A percentile compares a stretch with the other conserved stretches of the same genome.
Evolutionary conservation across 2,888 invertebrate genomes (phyloP).

Genomic region (Erebia ligea): DNA sequence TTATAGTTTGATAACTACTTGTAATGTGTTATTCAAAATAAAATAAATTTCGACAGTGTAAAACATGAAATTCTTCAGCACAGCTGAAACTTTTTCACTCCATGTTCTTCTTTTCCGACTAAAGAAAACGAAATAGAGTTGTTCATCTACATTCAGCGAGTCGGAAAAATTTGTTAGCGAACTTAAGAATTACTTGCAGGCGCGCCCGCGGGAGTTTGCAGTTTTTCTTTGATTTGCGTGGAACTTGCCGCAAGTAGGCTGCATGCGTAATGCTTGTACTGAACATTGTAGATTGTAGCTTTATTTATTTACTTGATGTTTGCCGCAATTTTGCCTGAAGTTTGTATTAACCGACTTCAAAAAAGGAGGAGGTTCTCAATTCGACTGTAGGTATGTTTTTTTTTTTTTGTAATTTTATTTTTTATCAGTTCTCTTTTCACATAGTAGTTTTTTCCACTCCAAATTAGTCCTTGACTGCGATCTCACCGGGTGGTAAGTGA

Average conservation of each 20-base stretch:
- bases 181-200: conserved; percentile 13
- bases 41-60: not conserved
- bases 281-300: not conserved
- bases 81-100: not conserved
- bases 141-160: conserved; percentile 9
- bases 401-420: too few species aligned
- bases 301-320: not conserved
- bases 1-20: too few species aligned
- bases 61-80: not conserved
- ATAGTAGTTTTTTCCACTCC: too few species aligned
- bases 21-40: too few species aligned
- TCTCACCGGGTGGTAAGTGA: too few species aligned
- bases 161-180: conserved; percentile 7
- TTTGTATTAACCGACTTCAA: too few species aligned
- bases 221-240: conserved; percentile 13
- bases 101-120: conserved; percentile 4
- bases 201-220: conserved; percentile 6
- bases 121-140: conserved; percentile 7
- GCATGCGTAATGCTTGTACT: conserved; percentile 5
- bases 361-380: too few species aligned
- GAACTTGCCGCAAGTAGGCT: not conserved
- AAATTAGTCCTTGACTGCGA: too few species aligned
- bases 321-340: not conserved
- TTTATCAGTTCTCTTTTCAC: too few species aligned
- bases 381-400: too few species aligned